Conservation (phyloP, 2,888 invertebrate species). For the Archaeoteleia sp. region DNA sequence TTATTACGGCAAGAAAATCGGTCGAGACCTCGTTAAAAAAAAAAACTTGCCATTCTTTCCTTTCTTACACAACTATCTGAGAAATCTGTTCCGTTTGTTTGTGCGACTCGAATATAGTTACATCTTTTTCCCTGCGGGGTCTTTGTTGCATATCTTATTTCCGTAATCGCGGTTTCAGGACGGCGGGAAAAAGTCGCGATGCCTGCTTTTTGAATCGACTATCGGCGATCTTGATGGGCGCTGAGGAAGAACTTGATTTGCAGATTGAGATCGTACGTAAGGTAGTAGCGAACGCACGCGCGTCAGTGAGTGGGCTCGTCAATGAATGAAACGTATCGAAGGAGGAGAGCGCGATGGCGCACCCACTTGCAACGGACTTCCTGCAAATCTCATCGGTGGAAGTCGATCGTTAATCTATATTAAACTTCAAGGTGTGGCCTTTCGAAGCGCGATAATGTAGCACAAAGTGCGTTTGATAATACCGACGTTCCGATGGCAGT, state of each 20-base stretch:
- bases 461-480: background rate
- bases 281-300: conserved; percentile 4
- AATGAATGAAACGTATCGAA: conserved; percentile 13
- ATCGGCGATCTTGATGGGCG: conserved; percentile 40
- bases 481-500: too few species aligned
- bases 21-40: too few species aligned
- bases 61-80: too few species aligned
- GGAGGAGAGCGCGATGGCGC: conserved; percentile 25
- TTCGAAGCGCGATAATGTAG: conserved; percentile 12
- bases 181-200: too few species aligned
- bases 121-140: too few species aligned
- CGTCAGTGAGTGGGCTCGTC: conserved; percentile 12
- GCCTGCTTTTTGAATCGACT: conserved; percentile 14
- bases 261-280: conserved; percentile 10
- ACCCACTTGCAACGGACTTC: conserved; percentile 46
- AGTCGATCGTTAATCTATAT: conserved; percentile 51
- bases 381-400: conserved; percentile 31
- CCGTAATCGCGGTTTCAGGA: too few species aligned
- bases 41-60: too few species aligned
- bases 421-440: conserved; percentile 53
- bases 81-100: too few species aligned
- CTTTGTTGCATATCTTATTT: too few species aligned
- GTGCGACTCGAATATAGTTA: too few species aligned
- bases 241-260: conserved; percentile 33
- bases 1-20: too few species aligned